Base-by-base conservation (phyloP, 2,888 invertebrate species). In the Orthosia gracilis region DNA sequence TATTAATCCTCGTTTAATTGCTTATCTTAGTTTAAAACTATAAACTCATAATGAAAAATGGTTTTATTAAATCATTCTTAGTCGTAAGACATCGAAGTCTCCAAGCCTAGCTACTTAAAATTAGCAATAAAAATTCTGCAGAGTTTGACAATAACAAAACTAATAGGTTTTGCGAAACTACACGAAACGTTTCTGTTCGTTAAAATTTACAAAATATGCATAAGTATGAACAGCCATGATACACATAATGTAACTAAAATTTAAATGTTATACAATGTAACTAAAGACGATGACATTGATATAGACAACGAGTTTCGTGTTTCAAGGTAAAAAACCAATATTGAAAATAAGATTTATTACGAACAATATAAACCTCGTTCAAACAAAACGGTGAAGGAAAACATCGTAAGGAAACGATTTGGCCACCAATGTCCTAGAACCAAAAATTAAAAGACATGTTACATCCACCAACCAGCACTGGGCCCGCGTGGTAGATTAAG, bases 261-360 rank as follows among this genome's bases (percentile, higher is more conserved):
- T 15, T 40, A n/a, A 5, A 52, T 21, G 21, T 18, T 21, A 13
- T 21, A 54, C 11, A 11, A 54, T 12, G 18, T 52, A 0, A 31
- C 31, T 31, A 54, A 54, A 54, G 21, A 54, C 23, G 5, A 15
- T 55, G 31, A 23, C 55, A 72, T 26, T 73, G 73, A 31, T 40
- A 49, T 26, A 21, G 21, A 73, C 26, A n/a, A 4, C 26, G 18
- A 21, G 73, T 52, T 18, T 61, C 18, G 52, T n/a, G 73, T 40
- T 59, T 21, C 58, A 50, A 71, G 72, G 12, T 15, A 49, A 67
- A 71, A 23, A 47, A 26, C 17, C n/a, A 13, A 47, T 18, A 12
- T 15, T 40, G 9, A 40, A 40, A 40, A 7, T 9, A 21, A 47
- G 26, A 64, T 49, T 9, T 18, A 49, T 67, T 49, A 50, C 2